Percentiles rank a stretch among this genome's conserved stretches.
Conservation (phyloP, 2,888 invertebrate species). For the Lasiommata megera region DNA sequence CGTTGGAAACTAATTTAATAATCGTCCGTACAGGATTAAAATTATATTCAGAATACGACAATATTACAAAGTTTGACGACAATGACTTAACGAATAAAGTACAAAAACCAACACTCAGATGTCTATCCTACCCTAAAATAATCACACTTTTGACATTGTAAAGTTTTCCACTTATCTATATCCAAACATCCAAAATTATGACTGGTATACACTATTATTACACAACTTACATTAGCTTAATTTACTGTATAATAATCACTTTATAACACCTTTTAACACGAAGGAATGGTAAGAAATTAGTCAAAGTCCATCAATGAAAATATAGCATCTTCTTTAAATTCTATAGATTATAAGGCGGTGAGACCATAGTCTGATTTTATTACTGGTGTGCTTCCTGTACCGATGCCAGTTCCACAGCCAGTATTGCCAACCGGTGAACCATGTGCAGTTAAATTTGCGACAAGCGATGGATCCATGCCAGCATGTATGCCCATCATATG, state of each 20-base stretch:
- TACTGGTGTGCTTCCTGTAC: conserved; percentile 74
- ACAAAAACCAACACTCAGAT: conserved; percentile 68
- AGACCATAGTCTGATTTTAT: conserved; percentile 95
- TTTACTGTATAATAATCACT: conserved; percentile 61
- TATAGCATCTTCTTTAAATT: conserved; percentile 70
- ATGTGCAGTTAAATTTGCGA: conserved; percentile 73
- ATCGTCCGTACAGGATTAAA: too few relatives aligned
- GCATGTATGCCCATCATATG: conserved; percentile 76
- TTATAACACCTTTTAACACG: conserved; percentile 72
- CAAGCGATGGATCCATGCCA: conserved; percentile 74
- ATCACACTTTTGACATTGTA: conserved; percentile 82
- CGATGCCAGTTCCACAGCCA: conserved; percentile 70
- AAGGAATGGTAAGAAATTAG: conserved; percentile 75
- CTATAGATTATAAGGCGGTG: conserved; percentile 84
- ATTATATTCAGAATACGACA: background rate
- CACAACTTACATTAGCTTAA: conserved; percentile 59
- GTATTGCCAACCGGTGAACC: conserved; percentile 79
- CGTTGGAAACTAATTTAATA: too few relatives aligned
- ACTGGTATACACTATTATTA: conserved; percentile 67
- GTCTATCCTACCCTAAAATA: conserved; percentile 72
- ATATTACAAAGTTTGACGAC: conserved; percentile 40
- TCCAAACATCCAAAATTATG: conserved; percentile 72
- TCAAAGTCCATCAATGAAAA: conserved; percentile 65
- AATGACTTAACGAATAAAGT: conserved; percentile 71
- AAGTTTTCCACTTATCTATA: conserved; percentile 74